Evolutionary conservation across 2,113 vertebrate genomes (phyloP).

Genomic region (Hucho hucho): DNA sequence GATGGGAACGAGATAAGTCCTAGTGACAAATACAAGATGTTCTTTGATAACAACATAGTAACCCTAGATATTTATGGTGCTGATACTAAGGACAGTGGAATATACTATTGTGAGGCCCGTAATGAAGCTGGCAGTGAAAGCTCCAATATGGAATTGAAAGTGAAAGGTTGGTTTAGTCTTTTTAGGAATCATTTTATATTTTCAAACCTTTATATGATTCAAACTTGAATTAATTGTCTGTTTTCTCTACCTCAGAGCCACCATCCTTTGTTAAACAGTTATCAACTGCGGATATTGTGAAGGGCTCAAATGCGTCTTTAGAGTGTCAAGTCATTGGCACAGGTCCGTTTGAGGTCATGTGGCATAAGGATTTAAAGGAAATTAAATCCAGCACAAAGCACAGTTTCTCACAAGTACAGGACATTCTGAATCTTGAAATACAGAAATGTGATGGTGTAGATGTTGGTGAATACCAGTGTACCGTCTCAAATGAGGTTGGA

Average conservation of each 20-base stretch:
- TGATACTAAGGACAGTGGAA: slow-evolving; percentile 83
- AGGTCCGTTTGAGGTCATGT: slow-evolving; percentile 87
- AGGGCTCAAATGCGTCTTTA: slow-evolving; percentile 78
- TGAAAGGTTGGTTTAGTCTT: slow-evolving; percentile 85
- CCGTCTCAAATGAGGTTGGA: slow-evolving; percentile 88
- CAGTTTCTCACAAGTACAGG: slow-evolving; percentile 74
- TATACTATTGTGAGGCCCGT: slow-evolving; percentile 92
- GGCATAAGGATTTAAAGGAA: slow-evolving; percentile 92
- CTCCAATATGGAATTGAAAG: slow-evolving; percentile 92
- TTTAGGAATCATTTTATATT: neutral
- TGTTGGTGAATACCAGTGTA: slow-evolving; percentile 92
- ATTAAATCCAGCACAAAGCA: slow-evolving; percentile 92
- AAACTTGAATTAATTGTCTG: neutral
- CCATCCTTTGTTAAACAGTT: slow-evolving; percentile 85
- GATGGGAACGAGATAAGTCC: slow-evolving; percentile 89
- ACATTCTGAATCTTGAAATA: slow-evolving; percentile 80
- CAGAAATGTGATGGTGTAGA: slow-evolving; percentile 86
- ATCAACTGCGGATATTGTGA: slow-evolving; percentile 81
- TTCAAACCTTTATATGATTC: neutral
- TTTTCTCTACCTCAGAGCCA: slow-evolving; percentile 79
- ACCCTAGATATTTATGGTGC: slow-evolving; percentile 80
- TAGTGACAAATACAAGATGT: slow-evolving; percentile 75
- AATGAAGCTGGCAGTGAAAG: slow-evolving; percentile 95
- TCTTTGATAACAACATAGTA: slow-evolving; percentile 83
- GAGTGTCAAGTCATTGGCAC: slow-evolving; percentile 87